phyloP scores from a whole-genome alignment of 2,888 invertebrate species.

The Pandemis heparana region DNA sequence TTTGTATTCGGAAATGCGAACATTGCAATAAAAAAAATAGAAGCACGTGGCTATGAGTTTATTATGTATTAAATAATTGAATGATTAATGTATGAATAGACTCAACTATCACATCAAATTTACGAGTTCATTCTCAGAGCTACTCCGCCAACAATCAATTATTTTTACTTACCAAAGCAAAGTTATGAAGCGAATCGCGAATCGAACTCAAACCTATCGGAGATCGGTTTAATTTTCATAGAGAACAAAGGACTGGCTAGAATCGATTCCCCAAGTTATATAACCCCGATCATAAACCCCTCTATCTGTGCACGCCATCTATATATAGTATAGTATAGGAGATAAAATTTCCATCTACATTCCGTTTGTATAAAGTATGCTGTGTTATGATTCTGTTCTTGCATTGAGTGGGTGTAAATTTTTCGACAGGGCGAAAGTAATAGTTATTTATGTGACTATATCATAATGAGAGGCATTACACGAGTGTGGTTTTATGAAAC shows the following conservation, averaged over 20 bases:
- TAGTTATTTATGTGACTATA: too few species aligned
- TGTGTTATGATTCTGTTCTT: slow-evolving; percentile 30
- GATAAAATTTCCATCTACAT: slow-evolving; percentile 37
- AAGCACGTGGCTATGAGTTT: too few species aligned
- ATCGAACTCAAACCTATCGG: slow-evolving; percentile 6
- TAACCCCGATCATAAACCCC: slow-evolving; percentile 23
- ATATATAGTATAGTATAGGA: background rate
- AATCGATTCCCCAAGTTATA: slow-evolving; percentile 31
- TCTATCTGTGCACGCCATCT: slow-evolving; percentile 18
- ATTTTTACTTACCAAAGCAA: background rate
- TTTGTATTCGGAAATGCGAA: too few species aligned
- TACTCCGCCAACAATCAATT: too few species aligned
- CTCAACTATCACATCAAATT: too few species aligned
- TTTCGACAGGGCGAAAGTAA: background rate
- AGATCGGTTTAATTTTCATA: slow-evolving; percentile 22
- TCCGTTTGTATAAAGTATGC: slow-evolving; percentile 14
- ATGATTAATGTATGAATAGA: too few species aligned
- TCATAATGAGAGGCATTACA: too few species aligned
- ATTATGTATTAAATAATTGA: too few species aligned
- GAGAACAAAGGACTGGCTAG: slow-evolving; percentile 28
- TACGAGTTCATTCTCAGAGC: too few species aligned
- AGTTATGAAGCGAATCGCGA: slow-evolving; percentile 1
- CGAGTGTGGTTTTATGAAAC: too few species aligned
- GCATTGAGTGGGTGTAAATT: background rate
- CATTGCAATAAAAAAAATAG: too few species aligned